These are phyloP conservation scores for Tetragonisca angustula DNA, from an alignment of 2,888 invertebrate genomes.

Conservation along the genomic window DNA sequence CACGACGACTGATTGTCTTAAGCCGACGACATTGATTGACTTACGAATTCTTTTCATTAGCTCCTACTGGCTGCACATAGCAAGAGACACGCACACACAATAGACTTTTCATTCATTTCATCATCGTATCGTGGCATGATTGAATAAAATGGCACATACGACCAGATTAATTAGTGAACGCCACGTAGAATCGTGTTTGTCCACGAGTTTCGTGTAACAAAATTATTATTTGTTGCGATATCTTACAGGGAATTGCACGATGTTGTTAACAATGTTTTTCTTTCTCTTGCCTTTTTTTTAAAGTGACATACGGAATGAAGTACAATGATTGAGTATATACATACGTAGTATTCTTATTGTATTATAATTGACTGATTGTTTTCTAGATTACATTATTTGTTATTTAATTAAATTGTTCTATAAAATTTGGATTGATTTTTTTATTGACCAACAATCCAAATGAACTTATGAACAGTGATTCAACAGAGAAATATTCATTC, in stretches of 20 bases:
- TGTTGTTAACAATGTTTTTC: neutral
- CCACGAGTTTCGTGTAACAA: neutral
- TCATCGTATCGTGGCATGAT: conserved; percentile 46
- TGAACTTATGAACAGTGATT: neutral
- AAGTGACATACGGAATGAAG: neutral
- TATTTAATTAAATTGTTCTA: neutral
- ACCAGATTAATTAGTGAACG: conserved; percentile 32
- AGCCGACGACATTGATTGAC: conserved; percentile 31
- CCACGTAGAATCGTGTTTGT: conserved; percentile 20
- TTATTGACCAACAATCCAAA: neutral
- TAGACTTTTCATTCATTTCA: conserved; percentile 30
- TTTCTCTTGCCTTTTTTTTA: neutral
- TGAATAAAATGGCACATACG: conserved; percentile 23
- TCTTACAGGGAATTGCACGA: neutral
- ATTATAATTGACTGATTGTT: neutral
- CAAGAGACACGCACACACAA: conserved; percentile 43
- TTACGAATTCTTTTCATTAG: conserved; percentile 29
- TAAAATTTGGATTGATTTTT: neutral
- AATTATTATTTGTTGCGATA: neutral
- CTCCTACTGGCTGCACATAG: conserved; percentile 49
- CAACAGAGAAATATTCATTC: too few relatives aligned
- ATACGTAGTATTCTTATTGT: neutral
- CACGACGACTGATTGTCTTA: conserved; percentile 23
- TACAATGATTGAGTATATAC: neutral
- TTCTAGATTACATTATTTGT: too few relatives aligned